Evolutionary conservation across 2,888 invertebrate species (phyloP).

Genomic region (Drosophila sordidula): DNA sequence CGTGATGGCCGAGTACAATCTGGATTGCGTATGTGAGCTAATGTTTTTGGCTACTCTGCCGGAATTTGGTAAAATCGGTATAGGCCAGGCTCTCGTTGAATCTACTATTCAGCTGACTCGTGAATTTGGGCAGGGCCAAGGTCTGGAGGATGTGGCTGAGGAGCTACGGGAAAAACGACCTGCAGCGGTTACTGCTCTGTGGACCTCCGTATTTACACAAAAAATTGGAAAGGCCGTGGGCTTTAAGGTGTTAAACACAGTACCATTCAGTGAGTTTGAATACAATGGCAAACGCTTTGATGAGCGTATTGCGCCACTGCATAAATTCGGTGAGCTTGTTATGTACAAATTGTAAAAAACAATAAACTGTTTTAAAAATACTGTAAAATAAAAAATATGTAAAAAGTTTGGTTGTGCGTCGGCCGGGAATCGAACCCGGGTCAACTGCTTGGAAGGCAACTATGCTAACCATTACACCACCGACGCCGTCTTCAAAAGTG

Average conservation of each 20-base stretch:
- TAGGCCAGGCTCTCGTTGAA: conserved; percentile 86
- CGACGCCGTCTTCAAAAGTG: conserved; percentile 50
- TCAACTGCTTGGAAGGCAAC: conserved; percentile 85
- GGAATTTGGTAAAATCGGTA: conserved; percentile 86
- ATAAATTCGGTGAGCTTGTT: conserved; percentile 58
- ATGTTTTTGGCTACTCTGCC: conserved; percentile 88
- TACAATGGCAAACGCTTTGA: conserved; percentile 87
- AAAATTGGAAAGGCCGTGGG: conserved; percentile 86
- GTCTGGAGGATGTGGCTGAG: conserved; percentile 82
- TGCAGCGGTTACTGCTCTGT: conserved; percentile 86
- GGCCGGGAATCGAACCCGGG: conserved; percentile 85
- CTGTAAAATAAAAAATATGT: neutral
- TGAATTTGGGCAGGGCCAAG: conserved; percentile 85
- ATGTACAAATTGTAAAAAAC: conserved; percentile 40
- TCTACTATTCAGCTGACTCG: conserved; percentile 87
- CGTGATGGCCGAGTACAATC: conserved; percentile 87
- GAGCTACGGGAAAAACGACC: conserved; percentile 72
- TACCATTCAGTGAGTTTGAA: conserved; percentile 86
- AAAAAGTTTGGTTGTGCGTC: conserved; percentile 74
- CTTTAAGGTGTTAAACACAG: conserved; percentile 86
- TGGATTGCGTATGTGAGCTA: conserved; percentile 88
- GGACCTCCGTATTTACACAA: conserved; percentile 87
- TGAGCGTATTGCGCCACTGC: conserved; percentile 86
- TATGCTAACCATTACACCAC: conserved; percentile 85
- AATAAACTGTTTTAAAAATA: neutral